Conservation (phyloP, 37 sponge, comb jelly and placozoan species). For the Haliclona indistincta region DNA sequence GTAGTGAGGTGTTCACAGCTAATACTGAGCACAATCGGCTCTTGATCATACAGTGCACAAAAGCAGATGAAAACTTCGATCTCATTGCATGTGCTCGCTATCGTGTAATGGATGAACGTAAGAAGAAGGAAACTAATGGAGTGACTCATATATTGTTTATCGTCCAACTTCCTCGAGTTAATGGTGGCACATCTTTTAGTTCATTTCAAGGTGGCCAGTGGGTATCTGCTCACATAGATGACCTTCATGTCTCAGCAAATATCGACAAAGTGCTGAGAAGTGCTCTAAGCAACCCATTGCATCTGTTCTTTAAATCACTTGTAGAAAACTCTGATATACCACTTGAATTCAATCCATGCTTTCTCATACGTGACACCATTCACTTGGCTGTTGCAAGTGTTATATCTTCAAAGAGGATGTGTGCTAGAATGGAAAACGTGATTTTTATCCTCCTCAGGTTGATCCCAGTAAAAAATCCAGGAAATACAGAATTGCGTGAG, state of each 20-base stretch:
- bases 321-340: not conserved
- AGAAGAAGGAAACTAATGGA: not conserved
- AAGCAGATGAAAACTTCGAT: constrained; percentile 40
- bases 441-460: not conserved
- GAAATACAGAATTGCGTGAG: no score
- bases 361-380: not conserved
- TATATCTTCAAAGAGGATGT: not conserved
- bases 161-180: constrained; percentile 4
- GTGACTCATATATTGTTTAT: constrained; percentile 52
- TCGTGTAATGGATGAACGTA: constrained; percentile 37
- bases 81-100: constrained; percentile 75
- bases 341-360: not conserved
- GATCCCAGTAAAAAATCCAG: not conserved
- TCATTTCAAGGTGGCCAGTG: constrained; percentile 12
- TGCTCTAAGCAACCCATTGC: not conserved
- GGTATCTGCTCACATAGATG: constrained; percentile 9
- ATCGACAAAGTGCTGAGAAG: not conserved
- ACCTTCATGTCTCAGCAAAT: not conserved
- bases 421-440: not conserved
- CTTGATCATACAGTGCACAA: constrained; percentile 10
- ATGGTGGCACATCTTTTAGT: constrained; percentile 5
- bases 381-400: not conserved
- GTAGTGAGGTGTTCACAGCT: constrained; percentile 1
- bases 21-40: not conserved
- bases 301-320: not conserved